Evolutionary conservation across 1,140 invertebrate species (phyloP).

Genomic region (Pseudobourletiella spinata): DNA sequence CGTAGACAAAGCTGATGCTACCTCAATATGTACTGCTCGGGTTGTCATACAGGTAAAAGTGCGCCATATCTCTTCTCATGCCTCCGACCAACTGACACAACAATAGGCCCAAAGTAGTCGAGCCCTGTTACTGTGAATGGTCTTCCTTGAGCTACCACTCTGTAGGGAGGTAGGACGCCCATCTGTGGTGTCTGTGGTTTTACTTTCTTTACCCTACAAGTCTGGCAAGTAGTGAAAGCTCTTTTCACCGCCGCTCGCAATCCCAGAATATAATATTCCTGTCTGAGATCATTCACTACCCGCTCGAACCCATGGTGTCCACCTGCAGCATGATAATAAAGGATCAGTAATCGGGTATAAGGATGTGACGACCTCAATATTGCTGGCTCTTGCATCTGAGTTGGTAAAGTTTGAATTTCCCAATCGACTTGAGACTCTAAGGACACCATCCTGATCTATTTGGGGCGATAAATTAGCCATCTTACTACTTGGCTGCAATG

Average conservation of each 20-base stretch:
- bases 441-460: no score
- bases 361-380: no score
- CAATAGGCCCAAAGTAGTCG: constrained; percentile 37
- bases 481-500: no score
- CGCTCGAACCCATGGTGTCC: not conserved
- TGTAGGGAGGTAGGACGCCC: no score
- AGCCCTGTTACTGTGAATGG: constrained; percentile 35
- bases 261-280: not conserved
- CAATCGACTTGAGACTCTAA: no score
- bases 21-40: constrained; percentile 24
- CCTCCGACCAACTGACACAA: constrained; percentile 13
- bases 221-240: not conserved
- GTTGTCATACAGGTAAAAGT: constrained; percentile 29
- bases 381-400: no score
- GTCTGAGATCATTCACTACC: no score
- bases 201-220: not conserved
- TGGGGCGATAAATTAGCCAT: no score
- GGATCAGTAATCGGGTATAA: not conserved
- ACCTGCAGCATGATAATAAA: not conserved
- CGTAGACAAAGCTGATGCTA: not conserved
- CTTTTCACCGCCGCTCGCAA: not conserved
- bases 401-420: no score
- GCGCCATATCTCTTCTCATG: constrained; percentile 14
- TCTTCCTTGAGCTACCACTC: constrained; percentile 10
- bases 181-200: not conserved